These are phyloP conservation scores for Platichthys flesus DNA, from an alignment of 2,113 vertebrate genomes.

Conservation along the genomic window DNA sequence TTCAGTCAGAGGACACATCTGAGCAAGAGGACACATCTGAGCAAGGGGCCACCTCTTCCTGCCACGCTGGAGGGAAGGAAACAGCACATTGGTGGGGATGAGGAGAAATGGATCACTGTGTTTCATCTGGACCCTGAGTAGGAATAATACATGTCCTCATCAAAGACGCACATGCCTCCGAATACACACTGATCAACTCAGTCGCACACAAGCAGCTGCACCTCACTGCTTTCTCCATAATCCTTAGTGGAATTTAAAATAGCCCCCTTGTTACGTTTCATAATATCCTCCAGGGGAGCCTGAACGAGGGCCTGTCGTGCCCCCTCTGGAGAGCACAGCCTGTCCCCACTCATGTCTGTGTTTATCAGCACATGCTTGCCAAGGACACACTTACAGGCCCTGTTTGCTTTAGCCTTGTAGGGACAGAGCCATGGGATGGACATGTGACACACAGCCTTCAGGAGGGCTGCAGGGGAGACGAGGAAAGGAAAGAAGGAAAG, in stretches of 20 bases:
- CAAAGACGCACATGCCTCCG: not conserved
- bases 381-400: conserved; percentile 70
- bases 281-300: conserved; percentile 52
- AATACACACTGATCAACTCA: not conserved
- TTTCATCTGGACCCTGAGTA: not conserved
- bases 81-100: not conserved
- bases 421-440: conserved; percentile 56
- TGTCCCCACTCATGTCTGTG: conserved; percentile 58
- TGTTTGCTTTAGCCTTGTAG: conserved; percentile 72
- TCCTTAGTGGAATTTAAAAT: conserved; percentile 62
- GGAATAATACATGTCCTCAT: no score
- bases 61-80: conserved; percentile 19
- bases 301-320: conserved; percentile 31
- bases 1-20: conserved; percentile 23
- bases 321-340: conserved; percentile 54
- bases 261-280: conserved; percentile 59
- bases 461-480: conserved; percentile 8
- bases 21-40: conserved; percentile 33
- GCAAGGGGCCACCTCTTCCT: conserved; percentile 27
- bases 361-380: conserved; percentile 65
- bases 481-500: not conserved
- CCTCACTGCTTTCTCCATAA: conserved; percentile 28
- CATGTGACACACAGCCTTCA: conserved; percentile 3
- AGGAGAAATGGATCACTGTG: not conserved
- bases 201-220: not conserved